Conservation (phyloP, 2,797 vertebrate species). For the Gallinago nigripennis region DNA sequence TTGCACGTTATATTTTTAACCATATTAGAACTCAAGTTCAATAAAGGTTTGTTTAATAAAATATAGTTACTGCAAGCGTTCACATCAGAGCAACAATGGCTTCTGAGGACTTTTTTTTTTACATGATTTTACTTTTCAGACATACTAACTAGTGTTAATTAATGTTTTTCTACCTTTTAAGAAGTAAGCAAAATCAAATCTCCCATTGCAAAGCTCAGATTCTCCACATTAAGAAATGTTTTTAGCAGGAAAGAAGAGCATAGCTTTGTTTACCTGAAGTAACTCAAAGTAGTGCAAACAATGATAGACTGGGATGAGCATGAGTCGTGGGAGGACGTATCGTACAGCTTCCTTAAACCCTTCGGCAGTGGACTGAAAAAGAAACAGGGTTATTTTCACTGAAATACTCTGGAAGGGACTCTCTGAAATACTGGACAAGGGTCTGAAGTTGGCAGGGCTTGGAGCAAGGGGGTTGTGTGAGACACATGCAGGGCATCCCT, state of each 20-base stretch:
- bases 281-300: slow-evolving; percentile 99
- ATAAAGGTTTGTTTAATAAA: neutral
- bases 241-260: neutral
- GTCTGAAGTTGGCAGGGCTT: neutral
- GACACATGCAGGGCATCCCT: neutral
- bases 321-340: too few relatives aligned
- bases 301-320: slow-evolving; percentile 83
- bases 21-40: neutral
- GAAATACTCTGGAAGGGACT: neutral
- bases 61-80: neutral
- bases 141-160: neutral
- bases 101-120: neutral
- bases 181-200: neutral
- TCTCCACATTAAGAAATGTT: neutral
- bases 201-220: neutral
- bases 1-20: neutral
- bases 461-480: neutral
- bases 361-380: too few relatives aligned
- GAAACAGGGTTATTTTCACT: neutral
- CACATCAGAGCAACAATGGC: neutral
- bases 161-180: rapidly evolving
- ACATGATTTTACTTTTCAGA: neutral
- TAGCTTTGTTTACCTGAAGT: slow-evolving; percentile 85
- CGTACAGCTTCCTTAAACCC: too few relatives aligned
- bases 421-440: too few relatives aligned